A percentile compares a stretch with the other conserved stretches of the same genome.
Evolutionary conservation across 2,888 invertebrate genomes (phyloP).

Genomic region (Pelosia muscerda): DNA sequence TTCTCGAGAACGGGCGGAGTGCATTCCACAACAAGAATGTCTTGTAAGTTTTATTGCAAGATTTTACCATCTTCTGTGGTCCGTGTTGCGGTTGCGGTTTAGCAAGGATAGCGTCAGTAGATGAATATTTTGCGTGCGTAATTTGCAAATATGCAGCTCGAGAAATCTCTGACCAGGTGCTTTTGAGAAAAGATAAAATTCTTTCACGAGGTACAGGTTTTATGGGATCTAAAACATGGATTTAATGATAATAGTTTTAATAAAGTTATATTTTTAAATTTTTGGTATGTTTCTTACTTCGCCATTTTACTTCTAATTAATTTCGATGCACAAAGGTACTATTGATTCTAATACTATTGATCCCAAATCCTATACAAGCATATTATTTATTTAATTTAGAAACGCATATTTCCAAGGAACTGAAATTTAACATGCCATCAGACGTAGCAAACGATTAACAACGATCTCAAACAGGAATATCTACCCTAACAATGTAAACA

Average conservation of each 20-base stretch:
- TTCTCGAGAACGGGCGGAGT: slow-evolving; percentile 66
- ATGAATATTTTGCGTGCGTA: slow-evolving; percentile 34
- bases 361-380: not conserved
- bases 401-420: not conserved
- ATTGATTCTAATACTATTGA: too few relatives aligned
- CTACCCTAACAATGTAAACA: slow-evolving; percentile 49
- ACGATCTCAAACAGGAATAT: slow-evolving; percentile 14
- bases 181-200: slow-evolving; percentile 6
- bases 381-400: not conserved
- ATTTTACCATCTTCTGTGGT: slow-evolving; percentile 67
- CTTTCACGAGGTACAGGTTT: too few relatives aligned
- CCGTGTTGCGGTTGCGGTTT: slow-evolving; percentile 45
- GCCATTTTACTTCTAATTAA: not conserved
- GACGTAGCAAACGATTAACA: not conserved
- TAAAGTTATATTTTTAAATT: too few relatives aligned
- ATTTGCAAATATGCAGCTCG: slow-evolving; percentile 15
- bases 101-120: slow-evolving; percentile 28
- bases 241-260: too few relatives aligned
- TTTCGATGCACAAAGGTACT: not conserved
- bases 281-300: too few relatives aligned
- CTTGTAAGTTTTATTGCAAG: slow-evolving; percentile 74
- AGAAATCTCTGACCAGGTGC: not conserved
- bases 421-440: not conserved
- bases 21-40: slow-evolving; percentile 69
- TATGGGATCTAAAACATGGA: too few relatives aligned